Conservation (phyloP, 1,140 invertebrate species). For the Palaemon carinicauda region DNA sequence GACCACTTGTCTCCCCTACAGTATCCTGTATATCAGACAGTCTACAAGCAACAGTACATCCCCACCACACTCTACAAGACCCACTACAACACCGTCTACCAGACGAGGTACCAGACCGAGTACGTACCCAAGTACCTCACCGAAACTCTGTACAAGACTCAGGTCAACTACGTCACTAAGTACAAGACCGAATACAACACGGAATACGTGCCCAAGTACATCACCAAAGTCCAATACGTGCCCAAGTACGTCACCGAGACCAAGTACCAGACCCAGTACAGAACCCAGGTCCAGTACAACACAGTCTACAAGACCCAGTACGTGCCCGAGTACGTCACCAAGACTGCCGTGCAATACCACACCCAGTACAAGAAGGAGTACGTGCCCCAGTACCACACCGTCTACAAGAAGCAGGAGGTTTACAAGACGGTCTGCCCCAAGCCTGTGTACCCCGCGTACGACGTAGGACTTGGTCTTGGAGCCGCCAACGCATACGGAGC, state of each 20-base stretch:
- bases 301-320: constrained; percentile 23
- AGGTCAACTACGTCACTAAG: constrained; percentile 41
- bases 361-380: neutral
- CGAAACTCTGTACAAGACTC: constrained; percentile 12
- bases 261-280: constrained; percentile 13
- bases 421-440: constrained; percentile 31
- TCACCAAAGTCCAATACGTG: constrained; percentile 13
- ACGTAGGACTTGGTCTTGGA: no score
- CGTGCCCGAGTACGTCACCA: constrained; percentile 22
- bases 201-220: constrained; percentile 36
- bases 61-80: neutral
- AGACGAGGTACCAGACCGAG: constrained; percentile 21
- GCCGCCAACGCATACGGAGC: no score
- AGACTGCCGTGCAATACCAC: constrained; percentile 24
- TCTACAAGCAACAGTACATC: neutral
- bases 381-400: constrained; percentile 14
- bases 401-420: neutral
- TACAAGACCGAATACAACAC: constrained; percentile 25
- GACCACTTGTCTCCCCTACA: no score
- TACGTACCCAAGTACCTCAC: constrained; percentile 37
- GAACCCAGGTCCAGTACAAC: constrained; percentile 23
- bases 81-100: neutral
- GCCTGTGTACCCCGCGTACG: neutral
- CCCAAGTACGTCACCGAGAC: constrained; percentile 38
- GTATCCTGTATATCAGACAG: neutral